phyloP scores from a whole-genome alignment of 1,140 invertebrate species.

The Micrasema minimum region DNA sequence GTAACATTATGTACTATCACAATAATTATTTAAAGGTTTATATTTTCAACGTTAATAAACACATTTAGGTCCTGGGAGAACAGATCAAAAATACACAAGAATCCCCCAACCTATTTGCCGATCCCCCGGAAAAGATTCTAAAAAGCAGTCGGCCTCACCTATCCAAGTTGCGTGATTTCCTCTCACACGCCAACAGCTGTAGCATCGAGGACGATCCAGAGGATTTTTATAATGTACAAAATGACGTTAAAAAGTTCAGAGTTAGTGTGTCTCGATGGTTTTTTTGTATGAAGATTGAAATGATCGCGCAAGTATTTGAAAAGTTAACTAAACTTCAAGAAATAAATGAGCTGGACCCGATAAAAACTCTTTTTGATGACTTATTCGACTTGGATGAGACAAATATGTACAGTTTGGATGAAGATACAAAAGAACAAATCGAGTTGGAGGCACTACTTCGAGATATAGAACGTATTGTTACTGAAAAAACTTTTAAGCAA shows the following conservation, averaged over 20 bases:
- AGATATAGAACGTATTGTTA: not conserved
- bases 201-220: not conserved
- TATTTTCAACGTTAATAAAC: no score
- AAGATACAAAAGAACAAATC: not conserved
- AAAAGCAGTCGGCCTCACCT: not conserved
- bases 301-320: not conserved
- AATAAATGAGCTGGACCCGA: not conserved
- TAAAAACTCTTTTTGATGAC: not conserved
- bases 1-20: no score
- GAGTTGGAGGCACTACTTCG: not conserved
- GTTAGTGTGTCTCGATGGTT: not conserved
- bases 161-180: not conserved
- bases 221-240: not conserved
- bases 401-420: not conserved
- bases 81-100: conserved; percentile 1
- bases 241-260: conserved; percentile 10
- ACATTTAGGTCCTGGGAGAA: not conserved
- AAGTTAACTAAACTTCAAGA: not conserved
- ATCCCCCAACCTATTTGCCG: not conserved
- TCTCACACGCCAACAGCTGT: not conserved
- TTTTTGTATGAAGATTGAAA: not conserved
- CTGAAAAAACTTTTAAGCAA: not conserved
- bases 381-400: not conserved
- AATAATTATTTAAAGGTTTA: no score
- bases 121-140: not conserved